A percentile compares a stretch with the other conserved stretches of the same genome.
phyloP scores from a whole-genome alignment of 1,140 invertebrate species.

The Polypedilum pembai region DNA sequence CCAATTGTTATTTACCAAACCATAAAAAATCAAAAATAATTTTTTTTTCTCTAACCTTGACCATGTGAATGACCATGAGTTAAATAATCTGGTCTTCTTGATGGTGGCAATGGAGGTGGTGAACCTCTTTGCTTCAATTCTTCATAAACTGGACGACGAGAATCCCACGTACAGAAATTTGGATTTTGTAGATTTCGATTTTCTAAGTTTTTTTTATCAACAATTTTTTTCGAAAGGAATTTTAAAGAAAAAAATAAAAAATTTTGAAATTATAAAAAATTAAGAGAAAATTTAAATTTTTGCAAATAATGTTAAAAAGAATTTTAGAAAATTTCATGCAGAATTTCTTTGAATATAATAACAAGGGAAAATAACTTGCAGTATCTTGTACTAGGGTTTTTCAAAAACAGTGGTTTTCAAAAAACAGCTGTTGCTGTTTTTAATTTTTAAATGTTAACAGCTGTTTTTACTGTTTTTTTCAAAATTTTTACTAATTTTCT shows the following conservation, averaged over 20 bases:
- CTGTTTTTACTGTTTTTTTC: no score
- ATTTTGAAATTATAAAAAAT: slow-evolving; percentile 30
- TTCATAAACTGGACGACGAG: slow-evolving; percentile 77
- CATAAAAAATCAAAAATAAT: slow-evolving; percentile 31
- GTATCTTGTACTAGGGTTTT: no score
- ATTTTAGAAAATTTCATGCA: neutral
- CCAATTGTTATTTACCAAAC: slow-evolving; percentile 5
- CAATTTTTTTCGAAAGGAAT: neutral
- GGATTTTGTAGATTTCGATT: slow-evolving; percentile 40
- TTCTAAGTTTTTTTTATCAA: neutral
- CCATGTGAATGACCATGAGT: slow-evolving; percentile 44
- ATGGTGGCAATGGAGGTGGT: slow-evolving; percentile 47
- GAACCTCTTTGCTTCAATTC: slow-evolving; percentile 58
- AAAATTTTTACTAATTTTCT: no score
- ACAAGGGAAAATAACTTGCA: no score
- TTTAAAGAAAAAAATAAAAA: neutral
- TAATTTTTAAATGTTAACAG: no score
- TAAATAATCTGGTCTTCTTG: slow-evolving; percentile 47
- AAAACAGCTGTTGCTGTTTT: no score
- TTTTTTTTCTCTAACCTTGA: slow-evolving; percentile 50
- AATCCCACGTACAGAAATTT: slow-evolving; percentile 78
- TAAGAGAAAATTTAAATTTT: neutral
- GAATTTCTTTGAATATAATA: no score
- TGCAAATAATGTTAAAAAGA: neutral
- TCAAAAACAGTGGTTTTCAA: no score